Evolutionary conservation across 2,888 invertebrate genomes (phyloP).

Genomic region (Heliconius charithonia): DNA sequence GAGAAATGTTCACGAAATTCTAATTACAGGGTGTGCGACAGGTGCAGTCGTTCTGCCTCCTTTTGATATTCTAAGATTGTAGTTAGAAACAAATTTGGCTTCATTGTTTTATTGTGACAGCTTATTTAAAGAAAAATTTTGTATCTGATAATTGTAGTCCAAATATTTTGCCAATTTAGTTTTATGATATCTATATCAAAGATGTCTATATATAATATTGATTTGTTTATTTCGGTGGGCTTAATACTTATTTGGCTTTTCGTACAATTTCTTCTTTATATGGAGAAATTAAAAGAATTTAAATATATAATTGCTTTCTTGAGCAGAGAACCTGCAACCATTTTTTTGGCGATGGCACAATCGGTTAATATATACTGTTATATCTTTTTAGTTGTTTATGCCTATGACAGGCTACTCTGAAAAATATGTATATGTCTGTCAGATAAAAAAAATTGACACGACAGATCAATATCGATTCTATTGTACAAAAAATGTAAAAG

Average conservation of each 20-base stretch:
- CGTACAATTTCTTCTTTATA: no score
- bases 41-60: conserved; percentile 57
- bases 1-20: conserved; percentile 65
- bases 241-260: no score
- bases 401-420: no score
- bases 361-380: background rate
- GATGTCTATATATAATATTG: no score
- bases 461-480: no score
- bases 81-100: background rate
- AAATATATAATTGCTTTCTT: background rate
- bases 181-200: background rate
- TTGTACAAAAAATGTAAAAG: no score
- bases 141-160: background rate
- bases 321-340: background rate
- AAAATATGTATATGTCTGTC: no score
- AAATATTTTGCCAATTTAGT: background rate
- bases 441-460: no score
- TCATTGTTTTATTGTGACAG: background rate
- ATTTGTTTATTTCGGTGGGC: no score
- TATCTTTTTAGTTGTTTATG: background rate
- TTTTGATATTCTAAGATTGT: conserved; percentile 20
- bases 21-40: conserved; percentile 70
- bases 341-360: background rate
- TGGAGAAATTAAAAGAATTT: background rate
- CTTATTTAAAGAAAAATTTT: background rate